Conservation (phyloP, 2,888 invertebrate genomes). For the Callimorpha dominula region DNA sequence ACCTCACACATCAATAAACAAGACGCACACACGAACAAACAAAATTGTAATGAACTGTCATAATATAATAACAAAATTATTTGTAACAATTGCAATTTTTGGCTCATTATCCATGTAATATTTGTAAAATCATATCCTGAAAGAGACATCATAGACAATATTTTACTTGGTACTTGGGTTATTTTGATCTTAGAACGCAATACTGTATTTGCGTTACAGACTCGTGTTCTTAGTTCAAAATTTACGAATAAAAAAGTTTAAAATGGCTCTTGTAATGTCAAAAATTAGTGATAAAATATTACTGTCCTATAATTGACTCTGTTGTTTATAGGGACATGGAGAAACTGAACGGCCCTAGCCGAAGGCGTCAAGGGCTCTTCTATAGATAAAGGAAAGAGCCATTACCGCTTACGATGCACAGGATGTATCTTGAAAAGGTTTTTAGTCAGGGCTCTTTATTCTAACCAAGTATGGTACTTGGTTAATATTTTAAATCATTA, state of each 20-base stretch:
- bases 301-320: neutral
- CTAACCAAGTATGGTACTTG: neutral
- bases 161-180: constrained; percentile 5
- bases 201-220: constrained; percentile 8
- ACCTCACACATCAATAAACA: neutral
- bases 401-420: neutral
- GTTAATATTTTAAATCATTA: neutral
- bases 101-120: neutral
- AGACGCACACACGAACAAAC: neutral
- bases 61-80: neutral
- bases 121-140: neutral
- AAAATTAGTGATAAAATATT: neutral
- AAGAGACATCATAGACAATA: neutral
- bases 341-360: neutral
- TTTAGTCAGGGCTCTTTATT: neutral
- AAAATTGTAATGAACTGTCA: neutral
- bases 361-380: neutral
- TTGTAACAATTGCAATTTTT: constrained; percentile 1
- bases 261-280: neutral
- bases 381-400: neutral
- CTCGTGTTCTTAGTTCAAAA: neutral
- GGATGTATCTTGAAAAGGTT: neutral
- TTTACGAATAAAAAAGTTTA: no score
- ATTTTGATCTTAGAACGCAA: constrained; percentile 8
- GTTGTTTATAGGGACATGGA: neutral